These are phyloP conservation scores for Ceuthmochares aereus DNA, from an alignment of 2,113 vertebrate genomes.

Conservation along the genomic window DNA sequence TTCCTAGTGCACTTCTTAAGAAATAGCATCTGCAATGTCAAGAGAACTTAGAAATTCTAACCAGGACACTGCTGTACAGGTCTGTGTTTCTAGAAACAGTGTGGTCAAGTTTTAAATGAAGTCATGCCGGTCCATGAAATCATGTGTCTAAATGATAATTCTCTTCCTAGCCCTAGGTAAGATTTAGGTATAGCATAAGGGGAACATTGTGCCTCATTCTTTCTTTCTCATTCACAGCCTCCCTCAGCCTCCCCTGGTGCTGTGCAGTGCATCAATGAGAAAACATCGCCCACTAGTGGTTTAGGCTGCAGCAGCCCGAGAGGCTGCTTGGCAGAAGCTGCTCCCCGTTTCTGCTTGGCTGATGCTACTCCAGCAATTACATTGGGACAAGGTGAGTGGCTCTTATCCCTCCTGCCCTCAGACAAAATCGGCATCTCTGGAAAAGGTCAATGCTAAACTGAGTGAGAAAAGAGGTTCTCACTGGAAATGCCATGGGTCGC, in stretches of 20 bases:
- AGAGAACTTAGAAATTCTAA: neutral
- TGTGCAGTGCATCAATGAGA: neutral
- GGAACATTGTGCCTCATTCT: neutral
- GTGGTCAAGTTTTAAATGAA: neutral
- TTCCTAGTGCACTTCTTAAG: neutral
- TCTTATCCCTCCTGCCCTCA: neutral
- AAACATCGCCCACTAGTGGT: conserved; percentile 55
- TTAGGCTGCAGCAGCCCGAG: neutral
- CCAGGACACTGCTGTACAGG: neutral
- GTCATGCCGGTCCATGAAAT: neutral
- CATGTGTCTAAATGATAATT: neutral
- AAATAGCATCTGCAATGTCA: neutral
- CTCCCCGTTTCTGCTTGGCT: neutral
- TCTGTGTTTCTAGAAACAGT: neutral
- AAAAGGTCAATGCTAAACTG: neutral
- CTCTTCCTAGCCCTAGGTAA: neutral
- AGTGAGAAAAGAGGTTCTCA: neutral
- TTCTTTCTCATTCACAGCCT: rapidly evolving
- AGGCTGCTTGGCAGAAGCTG: neutral
- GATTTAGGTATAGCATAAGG: rapidly evolving
- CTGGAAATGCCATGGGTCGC: neutral
- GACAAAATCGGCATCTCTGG: neutral
- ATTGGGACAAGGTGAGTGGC: neutral
- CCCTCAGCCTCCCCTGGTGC: neutral
- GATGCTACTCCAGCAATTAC: neutral